Percentiles rank a stretch among this genome's conserved stretches.
Evolutionary conservation across 2,113 vertebrate genomes (phyloP).

Genomic region (Scolopax mira): DNA sequence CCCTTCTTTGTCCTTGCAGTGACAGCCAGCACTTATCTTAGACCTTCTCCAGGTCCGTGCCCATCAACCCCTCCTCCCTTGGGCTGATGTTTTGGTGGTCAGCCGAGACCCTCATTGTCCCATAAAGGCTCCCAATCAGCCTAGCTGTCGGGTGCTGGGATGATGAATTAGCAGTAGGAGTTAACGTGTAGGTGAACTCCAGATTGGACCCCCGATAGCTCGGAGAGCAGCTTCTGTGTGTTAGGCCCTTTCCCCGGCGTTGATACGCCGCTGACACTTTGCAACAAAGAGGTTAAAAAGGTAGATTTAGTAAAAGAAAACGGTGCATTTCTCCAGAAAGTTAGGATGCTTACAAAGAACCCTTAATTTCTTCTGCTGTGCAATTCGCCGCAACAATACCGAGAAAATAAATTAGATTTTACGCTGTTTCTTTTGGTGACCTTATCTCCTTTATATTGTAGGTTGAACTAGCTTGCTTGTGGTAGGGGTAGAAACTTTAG

Average conservation of each 20-base stretch:
- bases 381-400: conserved; percentile 21
- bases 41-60: conserved; percentile 56
- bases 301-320: not conserved
- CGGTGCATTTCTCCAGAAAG: conserved; percentile 14
- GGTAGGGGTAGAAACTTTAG: not conserved
- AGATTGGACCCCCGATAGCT: conserved; percentile 79
- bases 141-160: conserved; percentile 74
- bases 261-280: conserved; percentile 68
- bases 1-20: conserved; percentile 89
- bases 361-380: conserved; percentile 62
- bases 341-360: conserved; percentile 69
- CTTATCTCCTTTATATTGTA: conserved; percentile 36
- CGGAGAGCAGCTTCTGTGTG: conserved; percentile 11
- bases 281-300: conserved; percentile 75
- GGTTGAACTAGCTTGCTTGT: not conserved
- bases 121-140: conserved; percentile 64
- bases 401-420: conserved; percentile 44
- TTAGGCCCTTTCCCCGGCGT: conserved; percentile 31
- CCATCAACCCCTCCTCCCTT: conserved; percentile 63
- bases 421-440: not conserved
- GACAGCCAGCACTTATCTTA: conserved; percentile 85
- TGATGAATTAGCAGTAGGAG: conserved; percentile 88
- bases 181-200: conserved; percentile 67
- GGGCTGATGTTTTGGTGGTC: conserved; percentile 68
- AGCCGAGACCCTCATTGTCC: conserved; percentile 70